Evolutionary conservation across 2,888 invertebrate genomes (phyloP), one percentile per base, ranked within the genome.

Genomic region (Mechanitis mazaeus): DNA sequence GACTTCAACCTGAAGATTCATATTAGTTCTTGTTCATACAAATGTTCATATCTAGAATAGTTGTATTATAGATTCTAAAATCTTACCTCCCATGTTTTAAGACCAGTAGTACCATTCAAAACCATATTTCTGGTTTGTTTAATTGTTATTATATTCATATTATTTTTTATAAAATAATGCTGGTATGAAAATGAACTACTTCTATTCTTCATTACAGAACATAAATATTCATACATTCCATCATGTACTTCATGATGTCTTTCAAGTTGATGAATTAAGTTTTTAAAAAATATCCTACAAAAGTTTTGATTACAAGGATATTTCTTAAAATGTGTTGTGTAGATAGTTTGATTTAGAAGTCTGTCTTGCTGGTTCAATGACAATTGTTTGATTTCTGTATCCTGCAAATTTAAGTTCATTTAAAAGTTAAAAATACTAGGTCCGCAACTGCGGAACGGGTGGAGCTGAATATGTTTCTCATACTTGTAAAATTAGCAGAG

Each of bases 21-120:
- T 20, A 20, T 20, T 20, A 20, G 20, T 20, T 20, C 20, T 20
- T 20, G 20, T 20, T 1, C 20, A 20, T 20, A 20, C 20, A 20
- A 20, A 20, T 20, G 20, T 20, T 20, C 20, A 20, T 20, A 20
- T 20, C 20, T 20, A 20, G 20, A 20, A 20, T 20, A 20, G 20
- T 20, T 20, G 20, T 20, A 20, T 20, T 20, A 20, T 20, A 20
- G 20, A 20, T 20, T 47, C 45, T 56, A 12, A 47, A 64, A 54
- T 33, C 45, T 61, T 84, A 94, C 94, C 92, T 95, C 94, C 95
- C 95, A 96, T 71, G 93, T 94, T 69, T 92, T 93, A 70, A 96
- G 85, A 35, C 96, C 96, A 20, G 96, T 96, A 31, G 96, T 95
- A 38, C 95, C 95, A 79, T 94, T 91, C 0, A 94, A 91, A 68